Base-by-base conservation (phyloP, 37 sponge, comb jelly and placozoan genomes). In the Hexactinellida sp. region DNA sequence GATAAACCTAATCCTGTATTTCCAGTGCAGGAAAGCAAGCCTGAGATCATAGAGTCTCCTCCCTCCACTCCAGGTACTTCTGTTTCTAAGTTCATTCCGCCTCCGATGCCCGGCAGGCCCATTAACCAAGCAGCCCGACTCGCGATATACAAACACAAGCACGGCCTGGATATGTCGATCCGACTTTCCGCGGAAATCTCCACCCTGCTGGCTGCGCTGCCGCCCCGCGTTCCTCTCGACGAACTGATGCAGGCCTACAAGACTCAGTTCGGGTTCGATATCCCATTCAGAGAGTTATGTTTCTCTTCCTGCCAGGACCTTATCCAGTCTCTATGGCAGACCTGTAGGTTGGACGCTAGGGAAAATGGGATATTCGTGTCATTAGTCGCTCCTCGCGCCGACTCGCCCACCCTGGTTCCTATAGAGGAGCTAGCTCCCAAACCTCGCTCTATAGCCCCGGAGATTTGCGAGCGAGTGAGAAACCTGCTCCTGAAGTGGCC, bases 51-150 rank as follows among this genome's bases (percentile, higher is more conserved):
- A 5, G 30, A 7, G 5, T 63, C 76, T n/a, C 76, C 76, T 10
- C 76, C 76, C 76, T 63, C 76, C 76, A 63, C 76, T 32, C 76
- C 76, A 5, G 76, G 76, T n/a, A 63, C 76, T n/a, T 63, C 76
- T 32, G 76, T 63, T 10, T 63, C 76, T 63, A 10, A n/a, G 5
- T 25, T n/a, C 34, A 10, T 63, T n/a, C 76, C 76, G 5, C 76
- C 30, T n/a, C 28, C 30, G 3, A 7, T 23, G 25, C 30, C 5
- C 76, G 13, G 34, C 30, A 10, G 34, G 28, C 76, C 76, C 13
- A 7, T 63, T 23, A 63, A 63, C 34, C 76, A 63, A n/a, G 76
- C 76, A n/a, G 76, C 76, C 3, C 76, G 13, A 23, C 76, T 63
- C 21, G 76, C 76, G 3, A 63, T 63, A 7, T n/a, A 63, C 76